A percentile compares a stretch with the other conserved stretches of the same genome.
Conservation (phyloP, 2,797 vertebrate genomes). For the Cetoscarus ocellatus region DNA sequence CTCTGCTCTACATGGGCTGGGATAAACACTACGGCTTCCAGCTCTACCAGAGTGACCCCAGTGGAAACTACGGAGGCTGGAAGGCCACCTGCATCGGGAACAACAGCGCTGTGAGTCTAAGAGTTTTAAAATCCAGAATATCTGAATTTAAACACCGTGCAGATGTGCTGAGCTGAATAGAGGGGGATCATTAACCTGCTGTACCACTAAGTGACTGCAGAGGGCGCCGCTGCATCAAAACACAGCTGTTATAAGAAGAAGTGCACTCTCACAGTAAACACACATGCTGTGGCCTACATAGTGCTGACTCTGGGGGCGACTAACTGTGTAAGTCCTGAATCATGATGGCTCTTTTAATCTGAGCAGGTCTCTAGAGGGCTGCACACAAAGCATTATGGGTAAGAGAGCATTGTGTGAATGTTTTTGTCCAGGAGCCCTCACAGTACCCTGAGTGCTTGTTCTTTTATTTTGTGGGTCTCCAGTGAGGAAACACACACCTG, state of each 20-base stretch:
- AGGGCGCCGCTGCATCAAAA: constrained; percentile 17
- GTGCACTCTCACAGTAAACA: constrained; percentile 12
- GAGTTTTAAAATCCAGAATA: neutral
- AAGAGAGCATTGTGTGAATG: constrained; percentile 15
- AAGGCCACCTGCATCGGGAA: constrained; percentile 99
- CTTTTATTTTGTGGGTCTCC: constrained; percentile 4
- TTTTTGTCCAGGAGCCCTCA: constrained; percentile 17
- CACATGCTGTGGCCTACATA: constrained; percentile 36
- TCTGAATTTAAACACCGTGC: neutral
- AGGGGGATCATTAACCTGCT: neutral
- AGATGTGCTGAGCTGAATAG: neutral
- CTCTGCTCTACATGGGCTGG: constrained; percentile 98
- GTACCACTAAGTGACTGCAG: constrained; percentile 18
- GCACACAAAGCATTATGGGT: constrained; percentile 40
- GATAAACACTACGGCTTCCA: constrained; percentile 99
- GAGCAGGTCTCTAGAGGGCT: constrained; percentile 5
- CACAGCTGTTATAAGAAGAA: neutral
- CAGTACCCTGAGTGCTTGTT: constrained; percentile 15
- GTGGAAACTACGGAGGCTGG: constrained; percentile 98
- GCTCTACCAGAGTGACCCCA: constrained; percentile 98
- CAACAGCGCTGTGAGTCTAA: constrained; percentile 93
- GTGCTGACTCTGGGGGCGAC: constrained; percentile 22
- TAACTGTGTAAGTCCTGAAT: constrained; percentile 38
- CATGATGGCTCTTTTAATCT: constrained; percentile 25
- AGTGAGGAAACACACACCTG: constrained; percentile 37